phyloP scores from a whole-genome alignment of 53 echinoderm and acorn worm species.

The Hippasteria phrygiana region DNA sequence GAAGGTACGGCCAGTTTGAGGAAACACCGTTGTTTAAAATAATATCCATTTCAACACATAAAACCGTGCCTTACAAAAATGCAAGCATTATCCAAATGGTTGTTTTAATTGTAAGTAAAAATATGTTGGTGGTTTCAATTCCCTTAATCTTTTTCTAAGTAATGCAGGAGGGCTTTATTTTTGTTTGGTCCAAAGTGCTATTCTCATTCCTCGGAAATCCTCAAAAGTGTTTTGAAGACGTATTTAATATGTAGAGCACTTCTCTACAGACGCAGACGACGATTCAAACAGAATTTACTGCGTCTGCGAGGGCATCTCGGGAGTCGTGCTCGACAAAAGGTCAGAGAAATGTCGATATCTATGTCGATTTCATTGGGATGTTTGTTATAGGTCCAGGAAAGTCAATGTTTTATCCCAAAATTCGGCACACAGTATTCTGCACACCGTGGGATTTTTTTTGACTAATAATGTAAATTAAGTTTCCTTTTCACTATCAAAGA shows the following conservation, averaged over 20 bases:
- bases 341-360: not conserved
- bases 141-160: too few relatives aligned
- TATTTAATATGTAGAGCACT: not conserved
- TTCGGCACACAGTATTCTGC: too few relatives aligned
- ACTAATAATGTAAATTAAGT: not conserved
- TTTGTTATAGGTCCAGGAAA: not conserved
- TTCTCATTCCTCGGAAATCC: too few relatives aligned
- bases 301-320: not conserved
- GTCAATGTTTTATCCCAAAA: too few relatives aligned
- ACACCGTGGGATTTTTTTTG: too few relatives aligned
- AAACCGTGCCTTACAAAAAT: too few relatives aligned
- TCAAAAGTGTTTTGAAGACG: too few relatives aligned
- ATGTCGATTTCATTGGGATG: not conserved
- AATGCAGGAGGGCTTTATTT: not conserved
- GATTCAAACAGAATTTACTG: not conserved
- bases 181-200: not conserved
- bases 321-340: not conserved
- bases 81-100: too few relatives aligned
- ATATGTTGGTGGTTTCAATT: too few relatives aligned
- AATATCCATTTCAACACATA: not conserved
- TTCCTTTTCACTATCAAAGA: not conserved
- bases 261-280: not conserved
- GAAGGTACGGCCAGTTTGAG: not conserved
- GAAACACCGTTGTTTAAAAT: not conserved
- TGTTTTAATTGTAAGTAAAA: too few relatives aligned